A percentile compares a stretch with the other conserved stretches of the same genome.
These are phyloP conservation scores for Marmota flaviventris DNA, from an alignment of 2,113 vertebrate genomes.

Conservation along the genomic window DNA sequence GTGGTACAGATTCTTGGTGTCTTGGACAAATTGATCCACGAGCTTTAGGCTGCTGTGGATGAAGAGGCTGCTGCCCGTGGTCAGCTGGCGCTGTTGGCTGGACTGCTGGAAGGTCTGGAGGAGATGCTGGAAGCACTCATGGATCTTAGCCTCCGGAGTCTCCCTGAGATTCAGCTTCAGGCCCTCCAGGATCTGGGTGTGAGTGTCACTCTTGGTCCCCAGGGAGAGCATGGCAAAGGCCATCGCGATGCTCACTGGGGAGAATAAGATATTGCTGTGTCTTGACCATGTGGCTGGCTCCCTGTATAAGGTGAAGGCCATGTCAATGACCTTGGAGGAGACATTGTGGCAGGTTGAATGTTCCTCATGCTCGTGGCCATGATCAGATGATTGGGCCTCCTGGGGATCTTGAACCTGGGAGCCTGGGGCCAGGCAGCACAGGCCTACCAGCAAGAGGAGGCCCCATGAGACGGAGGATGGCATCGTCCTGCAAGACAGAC, in stretches of 20 bases:
- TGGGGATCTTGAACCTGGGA: not conserved
- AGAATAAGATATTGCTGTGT: constrained; percentile 87
- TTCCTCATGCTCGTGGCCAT: fast-evolving
- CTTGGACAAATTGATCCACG: constrained; percentile 73
- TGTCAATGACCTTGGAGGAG: constrained; percentile 87
- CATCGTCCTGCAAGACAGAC: constrained; percentile 53
- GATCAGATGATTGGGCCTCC: not conserved
- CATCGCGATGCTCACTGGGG: constrained; percentile 86
- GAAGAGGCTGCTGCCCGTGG: constrained; percentile 82
- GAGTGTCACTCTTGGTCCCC: constrained; percentile 79
- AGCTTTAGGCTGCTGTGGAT: constrained; percentile 76
- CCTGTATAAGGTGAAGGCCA: constrained; percentile 90
- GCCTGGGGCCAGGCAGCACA: not conserved
- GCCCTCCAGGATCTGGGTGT: constrained; percentile 80
- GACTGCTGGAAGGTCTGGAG: constrained; percentile 76
- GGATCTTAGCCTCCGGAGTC: constrained; percentile 68
- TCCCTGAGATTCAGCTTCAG: constrained; percentile 73
- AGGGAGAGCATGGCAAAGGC: constrained; percentile 86
- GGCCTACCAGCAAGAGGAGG: constrained; percentile 43
- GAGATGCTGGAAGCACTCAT: constrained; percentile 84
- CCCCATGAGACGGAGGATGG: not conserved
- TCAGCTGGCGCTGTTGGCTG: constrained; percentile 76
- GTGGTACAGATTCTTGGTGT: constrained; percentile 77
- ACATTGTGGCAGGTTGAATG: not conserved
- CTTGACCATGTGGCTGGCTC: constrained; percentile 72